Conservation (phyloP, 2,888 invertebrate genomes). For the Rhagonycha lutea region DNA sequence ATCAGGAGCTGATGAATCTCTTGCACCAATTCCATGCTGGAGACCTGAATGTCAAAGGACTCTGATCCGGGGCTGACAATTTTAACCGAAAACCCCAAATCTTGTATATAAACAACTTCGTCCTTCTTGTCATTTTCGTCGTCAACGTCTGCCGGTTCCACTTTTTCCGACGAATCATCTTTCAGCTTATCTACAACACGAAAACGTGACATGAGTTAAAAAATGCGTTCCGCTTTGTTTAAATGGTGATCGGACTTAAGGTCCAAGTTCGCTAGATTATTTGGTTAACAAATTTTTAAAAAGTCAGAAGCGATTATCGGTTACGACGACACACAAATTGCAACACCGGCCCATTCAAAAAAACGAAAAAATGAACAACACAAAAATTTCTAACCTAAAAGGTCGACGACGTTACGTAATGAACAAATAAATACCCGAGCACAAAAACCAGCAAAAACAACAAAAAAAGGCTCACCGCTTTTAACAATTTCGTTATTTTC, state of each 20-base stretch:
- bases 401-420: background rate
- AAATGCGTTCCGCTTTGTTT: slow-evolving; percentile 1
- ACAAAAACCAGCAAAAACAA: background rate
- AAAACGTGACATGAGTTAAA: background rate
- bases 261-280: slow-evolving; percentile 20
- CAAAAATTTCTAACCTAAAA: slow-evolving; percentile 4
- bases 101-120: slow-evolving; percentile 87
- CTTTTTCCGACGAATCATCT: slow-evolving; percentile 42
- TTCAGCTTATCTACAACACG: background rate
- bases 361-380: background rate
- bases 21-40: slow-evolving; percentile 95
- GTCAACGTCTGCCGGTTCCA: slow-evolving; percentile 47
- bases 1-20: slow-evolving; percentile 98
- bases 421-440: background rate
- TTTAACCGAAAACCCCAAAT: slow-evolving; percentile 91
- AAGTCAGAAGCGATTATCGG: background rate
- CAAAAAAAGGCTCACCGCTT: background rate
- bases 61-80: slow-evolving; percentile 91
- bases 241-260: slow-evolving; percentile 1
- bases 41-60: slow-evolving; percentile 92
- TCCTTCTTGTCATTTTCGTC: slow-evolving; percentile 66
- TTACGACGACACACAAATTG: background rate
- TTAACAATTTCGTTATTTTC: slow-evolving; percentile 25
- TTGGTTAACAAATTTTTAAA: background rate
- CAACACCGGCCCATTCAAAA: background rate